Conservation (phyloP, 2,888 invertebrate species). For the Ephialtes manifestator region DNA sequence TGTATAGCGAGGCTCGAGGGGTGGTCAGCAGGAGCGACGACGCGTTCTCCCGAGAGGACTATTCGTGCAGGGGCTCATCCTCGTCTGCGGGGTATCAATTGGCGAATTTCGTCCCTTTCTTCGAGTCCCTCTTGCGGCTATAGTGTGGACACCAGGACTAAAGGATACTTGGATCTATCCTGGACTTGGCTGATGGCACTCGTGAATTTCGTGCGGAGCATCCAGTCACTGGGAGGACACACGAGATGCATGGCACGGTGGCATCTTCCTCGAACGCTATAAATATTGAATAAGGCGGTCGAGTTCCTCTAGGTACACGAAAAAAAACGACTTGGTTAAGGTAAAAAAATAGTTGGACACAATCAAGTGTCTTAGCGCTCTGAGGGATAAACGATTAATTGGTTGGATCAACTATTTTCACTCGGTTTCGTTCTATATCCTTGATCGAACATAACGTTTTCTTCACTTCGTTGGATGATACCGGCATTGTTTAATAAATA, state of each 20-base stretch:
- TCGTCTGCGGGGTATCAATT: constrained; percentile 82
- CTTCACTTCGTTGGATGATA: no score
- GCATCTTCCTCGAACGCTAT: constrained; percentile 44
- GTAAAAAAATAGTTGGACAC: no score
- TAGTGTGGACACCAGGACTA: constrained; percentile 23
- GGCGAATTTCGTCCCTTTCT: constrained; percentile 73
- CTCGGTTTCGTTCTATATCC: no score
- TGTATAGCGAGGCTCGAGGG: not conserved
- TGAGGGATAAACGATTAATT: no score
- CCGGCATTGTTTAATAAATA: no score
- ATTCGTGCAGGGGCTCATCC: constrained; percentile 74
- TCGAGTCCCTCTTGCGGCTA: constrained; percentile 9
- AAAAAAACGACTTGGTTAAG: no score
- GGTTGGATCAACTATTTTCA: no score
- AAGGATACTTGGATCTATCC: constrained; percentile 29
- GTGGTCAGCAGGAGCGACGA: constrained; percentile 55
- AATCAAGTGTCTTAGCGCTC: no score
- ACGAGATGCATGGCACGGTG: constrained; percentile 45
- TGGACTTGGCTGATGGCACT: constrained; percentile 1
- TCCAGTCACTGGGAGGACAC: constrained; percentile 31
- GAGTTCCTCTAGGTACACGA: not conserved
- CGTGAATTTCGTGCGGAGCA: constrained; percentile 30
- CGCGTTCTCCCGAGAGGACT: constrained; percentile 78
- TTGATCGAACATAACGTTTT: no score
- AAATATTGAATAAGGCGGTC: constrained; percentile 60